phyloP scores from a whole-genome alignment of 1,140 invertebrate species.

The Pygmarrhopalites habei region DNA sequence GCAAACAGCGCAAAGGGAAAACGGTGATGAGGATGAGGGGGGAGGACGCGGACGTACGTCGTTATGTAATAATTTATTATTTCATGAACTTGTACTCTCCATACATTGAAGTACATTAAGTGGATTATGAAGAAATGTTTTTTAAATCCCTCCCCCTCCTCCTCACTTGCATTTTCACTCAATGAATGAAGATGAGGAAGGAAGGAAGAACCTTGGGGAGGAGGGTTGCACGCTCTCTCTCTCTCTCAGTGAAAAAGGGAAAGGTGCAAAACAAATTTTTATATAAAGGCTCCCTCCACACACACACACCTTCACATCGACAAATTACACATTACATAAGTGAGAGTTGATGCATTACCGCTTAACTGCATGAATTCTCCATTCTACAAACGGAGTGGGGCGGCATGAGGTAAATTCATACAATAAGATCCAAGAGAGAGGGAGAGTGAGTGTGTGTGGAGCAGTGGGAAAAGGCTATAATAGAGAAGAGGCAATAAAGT shows the following conservation, averaged over 20 bases:
- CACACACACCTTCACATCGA: background rate
- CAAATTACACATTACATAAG: background rate
- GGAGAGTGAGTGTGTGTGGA: background rate
- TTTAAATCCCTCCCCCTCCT: background rate
- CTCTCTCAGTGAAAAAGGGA: background rate
- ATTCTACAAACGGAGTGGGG: background rate
- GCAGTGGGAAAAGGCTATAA: no score
- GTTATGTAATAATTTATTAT: background rate
- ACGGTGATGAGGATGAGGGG: no score
- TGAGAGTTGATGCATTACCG: background rate
- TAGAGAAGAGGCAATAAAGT: no score
- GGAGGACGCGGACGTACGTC: background rate
- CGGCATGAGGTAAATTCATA: background rate
- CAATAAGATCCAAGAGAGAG: background rate
- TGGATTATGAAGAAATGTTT: no score
- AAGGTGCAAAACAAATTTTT: background rate
- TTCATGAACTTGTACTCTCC: background rate
- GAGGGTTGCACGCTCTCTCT: background rate
- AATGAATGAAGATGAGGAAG: background rate
- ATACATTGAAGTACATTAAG: no score
- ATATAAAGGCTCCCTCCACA: background rate
- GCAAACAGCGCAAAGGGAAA: no score
- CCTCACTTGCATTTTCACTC: background rate
- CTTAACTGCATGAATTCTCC: background rate
- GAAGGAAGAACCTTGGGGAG: no score